Conservation (phyloP, 2,888 invertebrate genomes). For the Drosophila nr. fundita region DNA sequence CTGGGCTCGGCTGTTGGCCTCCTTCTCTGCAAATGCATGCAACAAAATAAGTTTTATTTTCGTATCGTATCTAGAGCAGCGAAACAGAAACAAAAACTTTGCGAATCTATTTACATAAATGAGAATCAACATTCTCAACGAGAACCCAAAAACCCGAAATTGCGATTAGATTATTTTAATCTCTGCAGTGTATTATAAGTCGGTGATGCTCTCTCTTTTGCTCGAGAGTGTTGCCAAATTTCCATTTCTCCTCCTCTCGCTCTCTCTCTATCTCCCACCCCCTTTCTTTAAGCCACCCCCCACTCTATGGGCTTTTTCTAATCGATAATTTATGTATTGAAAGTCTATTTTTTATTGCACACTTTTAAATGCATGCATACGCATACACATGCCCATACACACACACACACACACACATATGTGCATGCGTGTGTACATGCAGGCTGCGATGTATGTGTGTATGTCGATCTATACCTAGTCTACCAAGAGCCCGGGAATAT, state of each 20-base stretch:
- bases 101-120: not conserved
- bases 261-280: not conserved
- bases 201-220: not conserved
- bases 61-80: not conserved
- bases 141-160: not conserved
- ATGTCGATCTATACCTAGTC: not conserved
- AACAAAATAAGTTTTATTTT: slow-evolving; percentile 30
- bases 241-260: not conserved
- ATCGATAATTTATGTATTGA: not conserved
- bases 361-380: not conserved
- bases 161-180: not conserved
- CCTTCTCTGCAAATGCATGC: slow-evolving; percentile 28
- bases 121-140: not conserved
- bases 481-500: slow-evolving; percentile 11
- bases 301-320: not conserved
- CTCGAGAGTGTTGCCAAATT: slow-evolving; percentile 1
- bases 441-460: not conserved
- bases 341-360: not conserved
- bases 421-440: not conserved
- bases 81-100: not conserved
- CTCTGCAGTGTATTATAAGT: not conserved
- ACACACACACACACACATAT: slow-evolving; percentile 1
- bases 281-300: not conserved
- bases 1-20: slow-evolving; percentile 11
- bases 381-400: not conserved